phyloP scores from a whole-genome alignment of 2,797 vertebrate genomes.

The Steatocranus sp. region DNA sequence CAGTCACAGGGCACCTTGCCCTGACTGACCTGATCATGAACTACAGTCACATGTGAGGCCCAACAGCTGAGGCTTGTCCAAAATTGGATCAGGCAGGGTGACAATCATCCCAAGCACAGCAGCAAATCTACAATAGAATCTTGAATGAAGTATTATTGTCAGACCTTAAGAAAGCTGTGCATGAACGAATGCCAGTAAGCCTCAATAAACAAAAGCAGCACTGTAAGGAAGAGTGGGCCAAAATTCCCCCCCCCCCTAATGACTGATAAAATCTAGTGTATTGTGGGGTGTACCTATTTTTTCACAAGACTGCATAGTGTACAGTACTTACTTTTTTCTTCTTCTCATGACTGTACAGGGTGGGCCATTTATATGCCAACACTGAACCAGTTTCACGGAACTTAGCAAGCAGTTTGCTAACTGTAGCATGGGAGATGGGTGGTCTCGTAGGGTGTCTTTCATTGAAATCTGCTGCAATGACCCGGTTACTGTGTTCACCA shows the following conservation, averaged over 20 bases:
- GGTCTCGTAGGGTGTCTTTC: too few species aligned
- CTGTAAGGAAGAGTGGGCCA: neutral
- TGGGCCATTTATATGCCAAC: neutral
- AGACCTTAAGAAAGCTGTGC: neutral
- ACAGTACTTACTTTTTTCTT: neutral
- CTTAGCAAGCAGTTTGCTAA: too few species aligned
- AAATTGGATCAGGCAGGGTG: neutral
- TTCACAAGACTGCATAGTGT: neutral
- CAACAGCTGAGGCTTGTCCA: neutral
- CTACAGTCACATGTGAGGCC: neutral
- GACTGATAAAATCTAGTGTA: neutral
- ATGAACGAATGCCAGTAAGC: neutral
- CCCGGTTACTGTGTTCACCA: too few species aligned
- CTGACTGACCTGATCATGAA: neutral
- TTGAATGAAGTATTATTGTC: neutral
- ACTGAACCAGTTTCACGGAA: too few species aligned
- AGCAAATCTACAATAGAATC: neutral
- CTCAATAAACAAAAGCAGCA: neutral
- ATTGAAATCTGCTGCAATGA: too few species aligned
- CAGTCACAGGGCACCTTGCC: neutral
- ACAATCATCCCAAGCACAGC: neutral
- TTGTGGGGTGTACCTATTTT: neutral
- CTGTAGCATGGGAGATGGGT: too few species aligned
- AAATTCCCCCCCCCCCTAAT: accelerated
- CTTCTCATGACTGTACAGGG: neutral